These are phyloP conservation scores for Pseudotriccus pelzelni DNA, from an alignment of 2,797 vertebrate genomes.

Conservation along the genomic window DNA sequence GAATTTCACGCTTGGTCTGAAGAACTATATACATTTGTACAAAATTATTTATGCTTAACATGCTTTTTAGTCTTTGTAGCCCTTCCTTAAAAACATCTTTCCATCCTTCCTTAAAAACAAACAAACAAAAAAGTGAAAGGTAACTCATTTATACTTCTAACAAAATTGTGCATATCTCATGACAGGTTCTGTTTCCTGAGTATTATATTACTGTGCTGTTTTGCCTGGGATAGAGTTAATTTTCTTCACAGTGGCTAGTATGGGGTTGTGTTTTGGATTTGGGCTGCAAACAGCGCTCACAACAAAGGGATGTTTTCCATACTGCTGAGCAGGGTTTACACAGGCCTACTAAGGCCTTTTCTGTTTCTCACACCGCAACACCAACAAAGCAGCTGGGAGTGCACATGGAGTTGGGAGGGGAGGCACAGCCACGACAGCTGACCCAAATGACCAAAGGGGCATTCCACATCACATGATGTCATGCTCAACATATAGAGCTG, in stretches of 20 bases:
- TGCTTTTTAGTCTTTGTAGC: background rate
- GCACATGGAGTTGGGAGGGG: background rate
- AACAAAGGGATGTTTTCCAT: background rate
- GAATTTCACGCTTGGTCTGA: background rate
- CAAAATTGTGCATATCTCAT: background rate
- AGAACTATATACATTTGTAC: background rate
- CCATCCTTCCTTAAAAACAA: background rate
- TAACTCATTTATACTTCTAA: background rate
- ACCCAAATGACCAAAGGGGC: background rate
- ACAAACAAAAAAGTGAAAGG: rapidly evolving
- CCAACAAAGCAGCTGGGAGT: background rate
- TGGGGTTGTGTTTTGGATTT: background rate
- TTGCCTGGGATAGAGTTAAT: background rate
- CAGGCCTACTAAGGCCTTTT: no score
- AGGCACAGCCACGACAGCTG: background rate
- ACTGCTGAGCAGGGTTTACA: background rate
- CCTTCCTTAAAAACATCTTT: no score
- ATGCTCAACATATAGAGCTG: background rate
- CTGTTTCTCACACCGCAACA: background rate
- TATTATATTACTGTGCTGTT: background rate
- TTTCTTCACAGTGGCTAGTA: background rate
- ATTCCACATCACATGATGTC: background rate
- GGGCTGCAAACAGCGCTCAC: background rate
- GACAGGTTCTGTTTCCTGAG: background rate
- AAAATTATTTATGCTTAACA: background rate